Evolutionary conservation across 2,888 invertebrate species (phyloP).

Genomic region (Xestobium rufovillosum): DNA sequence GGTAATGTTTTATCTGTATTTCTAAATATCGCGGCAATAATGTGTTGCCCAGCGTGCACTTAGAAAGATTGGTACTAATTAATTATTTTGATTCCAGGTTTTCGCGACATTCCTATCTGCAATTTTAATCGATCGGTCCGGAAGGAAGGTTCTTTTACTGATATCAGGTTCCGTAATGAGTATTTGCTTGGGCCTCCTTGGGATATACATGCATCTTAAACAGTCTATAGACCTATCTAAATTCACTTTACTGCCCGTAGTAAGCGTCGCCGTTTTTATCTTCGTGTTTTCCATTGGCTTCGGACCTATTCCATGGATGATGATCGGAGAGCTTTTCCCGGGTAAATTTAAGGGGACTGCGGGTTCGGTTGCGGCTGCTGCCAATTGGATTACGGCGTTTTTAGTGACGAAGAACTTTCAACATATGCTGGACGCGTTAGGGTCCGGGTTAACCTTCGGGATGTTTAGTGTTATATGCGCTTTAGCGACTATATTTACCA

Average conservation of each 20-base stretch:
- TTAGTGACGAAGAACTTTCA: slow-evolving; percentile 56
- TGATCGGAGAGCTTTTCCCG: slow-evolving; percentile 61
- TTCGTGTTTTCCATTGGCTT: slow-evolving; percentile 54
- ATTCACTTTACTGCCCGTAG: slow-evolving; percentile 26
- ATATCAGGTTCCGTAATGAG: slow-evolving; percentile 54
- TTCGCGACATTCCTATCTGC: slow-evolving; percentile 52
- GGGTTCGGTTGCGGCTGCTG: slow-evolving; percentile 58
- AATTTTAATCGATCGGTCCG: slow-evolving; percentile 51
- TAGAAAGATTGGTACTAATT: too few species aligned
- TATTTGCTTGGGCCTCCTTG: slow-evolving; percentile 43
- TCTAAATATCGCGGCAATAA: too few species aligned
- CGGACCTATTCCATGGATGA: slow-evolving; percentile 67
- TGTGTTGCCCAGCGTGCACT: too few species aligned
- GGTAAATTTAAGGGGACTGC: slow-evolving; percentile 55
- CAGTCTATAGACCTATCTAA: slow-evolving; percentile 25
- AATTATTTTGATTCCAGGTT: slow-evolving; percentile 46
- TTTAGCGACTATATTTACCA: slow-evolving; percentile 55
- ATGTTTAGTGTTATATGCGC: slow-evolving; percentile 56
- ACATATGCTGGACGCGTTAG: slow-evolving; percentile 48
- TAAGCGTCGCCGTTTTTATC: slow-evolving; percentile 28
- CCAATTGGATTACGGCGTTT: slow-evolving; percentile 65
- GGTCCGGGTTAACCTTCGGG: slow-evolving; percentile 58
- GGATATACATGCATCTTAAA: slow-evolving; percentile 38
- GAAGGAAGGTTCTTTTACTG: slow-evolving; percentile 56
- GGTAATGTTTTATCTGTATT: too few species aligned